Evolutionary conservation across 2,797 vertebrate species (phyloP), one percentile per base, ranked within the genome.

Genomic region (Avahi laniger): DNA sequence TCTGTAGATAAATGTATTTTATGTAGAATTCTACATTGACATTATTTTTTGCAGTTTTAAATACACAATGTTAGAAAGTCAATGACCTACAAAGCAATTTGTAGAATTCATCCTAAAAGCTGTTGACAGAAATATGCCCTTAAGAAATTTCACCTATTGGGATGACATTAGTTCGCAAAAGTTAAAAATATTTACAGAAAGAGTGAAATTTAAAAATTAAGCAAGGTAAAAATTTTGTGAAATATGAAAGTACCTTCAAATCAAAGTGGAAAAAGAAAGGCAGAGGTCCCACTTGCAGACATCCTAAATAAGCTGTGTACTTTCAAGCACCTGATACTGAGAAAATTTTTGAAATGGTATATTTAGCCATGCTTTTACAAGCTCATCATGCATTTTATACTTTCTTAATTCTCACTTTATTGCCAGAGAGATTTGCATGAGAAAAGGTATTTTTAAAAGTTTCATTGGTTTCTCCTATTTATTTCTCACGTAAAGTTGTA

Each of bases 261-360:
- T 92, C 73, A 94, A 93, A 93, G 61, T 69, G 54, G 13, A 93
- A 87, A 96, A 69, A 20, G 12, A 75, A 61, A 86, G 38, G 7
- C 41, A n/a, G 20, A 89, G 67, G 50, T 65, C 95, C 43, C 10
- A 65, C n/a, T 90, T 70, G 33, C 5, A 94, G 85, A 14, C 79
- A 54, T 50, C 63, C 75, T 46, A 92, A 97, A 88, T 89, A 93
- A 92, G 78, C 93, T 93, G 83, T 82, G 26, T 94, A 69, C 59
- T 96, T 97, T 97, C 79, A 96, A 96, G 84, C 38, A 97, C 72
- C 89, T 97, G 93, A 86, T 95, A 33, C 79, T 61, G 35, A 75
- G 79, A 83, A 82, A 95, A 89, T 28, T 93, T 96, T 73, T 95
- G 75, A 93, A 93, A 73, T 43, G 54, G 79, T 97, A 75, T 52